Conservation (phyloP, 2,797 vertebrate genomes). For the Scyliorhinus canicula region DNA sequence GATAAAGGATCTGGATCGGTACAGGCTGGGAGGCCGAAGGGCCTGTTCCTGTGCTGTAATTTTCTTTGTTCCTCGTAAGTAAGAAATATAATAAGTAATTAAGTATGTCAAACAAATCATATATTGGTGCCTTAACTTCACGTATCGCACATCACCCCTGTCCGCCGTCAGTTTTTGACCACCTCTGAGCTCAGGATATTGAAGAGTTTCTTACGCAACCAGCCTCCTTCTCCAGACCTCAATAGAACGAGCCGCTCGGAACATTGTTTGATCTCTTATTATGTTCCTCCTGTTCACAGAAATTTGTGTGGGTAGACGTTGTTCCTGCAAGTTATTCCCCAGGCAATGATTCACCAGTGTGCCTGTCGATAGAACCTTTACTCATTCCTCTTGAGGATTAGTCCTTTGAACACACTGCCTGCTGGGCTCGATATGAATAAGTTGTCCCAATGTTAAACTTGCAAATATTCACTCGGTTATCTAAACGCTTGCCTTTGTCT, state of each 20-base stretch:
- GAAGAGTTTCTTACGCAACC: background rate
- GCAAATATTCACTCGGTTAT: background rate
- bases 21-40: too few species aligned
- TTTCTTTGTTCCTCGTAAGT: background rate
- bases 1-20: too few species aligned
- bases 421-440: background rate
- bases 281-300: background rate
- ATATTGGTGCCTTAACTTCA: background rate
- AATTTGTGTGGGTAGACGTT: background rate
- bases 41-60: too few species aligned
- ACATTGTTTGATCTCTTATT: background rate
- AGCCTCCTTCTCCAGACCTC: background rate
- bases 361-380: background rate
- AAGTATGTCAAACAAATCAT: background rate
- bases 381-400: background rate
- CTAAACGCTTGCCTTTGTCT: background rate
- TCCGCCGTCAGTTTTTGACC: background rate
- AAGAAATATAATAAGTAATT: background rate
- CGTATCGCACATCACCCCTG: background rate
- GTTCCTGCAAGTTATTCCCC: background rate
- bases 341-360: background rate
- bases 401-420: too few species aligned
- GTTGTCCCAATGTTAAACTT: background rate
- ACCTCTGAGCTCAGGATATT: background rate
- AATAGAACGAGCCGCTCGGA: background rate